A percentile compares a stretch with the other conserved stretches of the same genome.
These are phyloP conservation scores for Pseudocheirus occidentalis DNA, from an alignment of 2,797 vertebrate genomes.

Conservation along the genomic window DNA sequence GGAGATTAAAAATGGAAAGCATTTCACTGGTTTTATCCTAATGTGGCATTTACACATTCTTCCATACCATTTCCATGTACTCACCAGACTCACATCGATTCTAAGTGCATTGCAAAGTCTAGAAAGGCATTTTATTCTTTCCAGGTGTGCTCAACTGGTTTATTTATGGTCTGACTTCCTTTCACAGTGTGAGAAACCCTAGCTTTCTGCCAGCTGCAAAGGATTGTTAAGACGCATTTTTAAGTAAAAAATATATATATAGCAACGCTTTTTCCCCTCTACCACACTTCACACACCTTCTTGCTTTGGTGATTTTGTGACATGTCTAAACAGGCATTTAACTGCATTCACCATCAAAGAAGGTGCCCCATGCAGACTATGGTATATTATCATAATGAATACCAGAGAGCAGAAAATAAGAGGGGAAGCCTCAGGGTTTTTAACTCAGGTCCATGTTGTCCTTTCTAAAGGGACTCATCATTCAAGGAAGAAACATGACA, in stretches of 20 bases:
- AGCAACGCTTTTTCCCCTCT: conserved; percentile 70
- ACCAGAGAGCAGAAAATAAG: conserved; percentile 67
- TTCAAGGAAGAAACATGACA: conserved; percentile 22
- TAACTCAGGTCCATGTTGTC: conserved; percentile 60
- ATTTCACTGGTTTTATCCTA: conserved; percentile 54
- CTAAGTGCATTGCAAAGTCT: conserved; percentile 73
- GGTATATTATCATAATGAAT: conserved; percentile 73
- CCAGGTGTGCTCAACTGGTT: conserved; percentile 84
- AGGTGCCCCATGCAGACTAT: conserved; percentile 53
- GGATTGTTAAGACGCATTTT: conserved; percentile 81
- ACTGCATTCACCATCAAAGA: conserved; percentile 74
- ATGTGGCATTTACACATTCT: conserved; percentile 67
- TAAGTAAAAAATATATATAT: conserved; percentile 74
- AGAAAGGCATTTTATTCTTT: conserved; percentile 83
- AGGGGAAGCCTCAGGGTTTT: conserved; percentile 60
- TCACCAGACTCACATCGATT: conserved; percentile 65
- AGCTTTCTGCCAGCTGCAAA: conserved; percentile 85
- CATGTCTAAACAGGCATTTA: conserved; percentile 72
- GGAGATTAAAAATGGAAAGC: conserved; percentile 63
- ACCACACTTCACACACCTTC: conserved; percentile 70
- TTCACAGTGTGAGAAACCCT: conserved; percentile 82
- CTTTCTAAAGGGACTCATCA: conserved; percentile 57
- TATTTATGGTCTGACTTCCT: conserved; percentile 84
- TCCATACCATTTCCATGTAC: conserved; percentile 24
- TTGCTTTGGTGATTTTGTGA: conserved; percentile 73